Conservation (phyloP, 1,140 invertebrate genomes). For the Cyclina sinensis region DNA sequence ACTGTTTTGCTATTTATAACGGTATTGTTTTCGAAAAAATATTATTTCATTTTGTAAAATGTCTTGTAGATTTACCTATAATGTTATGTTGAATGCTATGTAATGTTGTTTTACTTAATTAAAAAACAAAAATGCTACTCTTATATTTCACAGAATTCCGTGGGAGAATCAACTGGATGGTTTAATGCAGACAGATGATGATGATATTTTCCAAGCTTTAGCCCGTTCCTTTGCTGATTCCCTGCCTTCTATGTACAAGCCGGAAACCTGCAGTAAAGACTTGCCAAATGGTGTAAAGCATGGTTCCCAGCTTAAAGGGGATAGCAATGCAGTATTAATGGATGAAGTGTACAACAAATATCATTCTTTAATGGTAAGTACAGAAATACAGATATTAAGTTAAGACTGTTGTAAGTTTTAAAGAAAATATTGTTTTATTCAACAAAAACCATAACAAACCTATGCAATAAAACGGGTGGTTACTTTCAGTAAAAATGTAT, state of each 20-base stretch:
- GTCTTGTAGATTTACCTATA: too few species aligned
- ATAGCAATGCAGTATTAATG: slow-evolving; percentile 81
- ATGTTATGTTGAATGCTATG: too few species aligned
- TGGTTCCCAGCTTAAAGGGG: slow-evolving; percentile 80
- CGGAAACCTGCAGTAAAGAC: slow-evolving; percentile 83
- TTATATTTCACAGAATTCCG: slow-evolving; percentile 63
- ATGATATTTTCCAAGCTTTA: slow-evolving; percentile 83
- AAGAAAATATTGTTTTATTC: too few species aligned
- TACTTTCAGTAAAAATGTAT: too few species aligned
- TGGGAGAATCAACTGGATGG: slow-evolving; percentile 70
- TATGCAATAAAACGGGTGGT: too few species aligned
- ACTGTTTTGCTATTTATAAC: too few species aligned
- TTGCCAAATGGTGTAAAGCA: slow-evolving; percentile 81
- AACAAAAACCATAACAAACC: too few species aligned
- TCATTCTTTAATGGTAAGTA: slow-evolving; percentile 84
- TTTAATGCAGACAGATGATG: slow-evolving; percentile 80
- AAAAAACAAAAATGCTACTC: too few species aligned
- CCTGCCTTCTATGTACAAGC: slow-evolving; percentile 76
- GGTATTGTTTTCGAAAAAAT: too few species aligned
- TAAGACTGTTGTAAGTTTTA: too few species aligned
- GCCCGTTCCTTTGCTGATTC: slow-evolving; percentile 86
- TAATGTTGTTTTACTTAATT: too few species aligned
- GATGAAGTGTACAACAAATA: slow-evolving; percentile 85
- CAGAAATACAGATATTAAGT: background rate
- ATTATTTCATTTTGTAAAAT: too few species aligned